phyloP scores from a whole-genome alignment of 2,797 vertebrate species.

The Pseudocheirus occidentalis region DNA sequence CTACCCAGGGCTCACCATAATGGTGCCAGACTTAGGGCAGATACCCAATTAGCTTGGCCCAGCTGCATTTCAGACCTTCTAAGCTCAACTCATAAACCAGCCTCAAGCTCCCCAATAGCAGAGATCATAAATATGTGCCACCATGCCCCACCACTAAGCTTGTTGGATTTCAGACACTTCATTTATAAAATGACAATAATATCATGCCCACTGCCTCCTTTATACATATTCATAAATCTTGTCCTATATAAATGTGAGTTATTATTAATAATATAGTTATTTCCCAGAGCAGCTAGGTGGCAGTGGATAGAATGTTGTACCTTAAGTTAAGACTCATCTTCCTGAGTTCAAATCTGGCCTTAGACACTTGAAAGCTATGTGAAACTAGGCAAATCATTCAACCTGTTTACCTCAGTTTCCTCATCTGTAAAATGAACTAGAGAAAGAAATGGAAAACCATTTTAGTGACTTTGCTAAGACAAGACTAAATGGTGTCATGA shows the following conservation, averaged over 20 bases:
- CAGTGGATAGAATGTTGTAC: neutral
- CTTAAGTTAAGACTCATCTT: neutral
- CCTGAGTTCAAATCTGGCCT: neutral
- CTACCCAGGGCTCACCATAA: neutral
- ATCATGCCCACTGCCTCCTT: neutral
- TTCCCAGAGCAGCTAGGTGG: neutral
- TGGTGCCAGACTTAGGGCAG: neutral
- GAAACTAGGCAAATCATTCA: neutral
- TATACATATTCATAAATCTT: neutral
- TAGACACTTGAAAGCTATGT: neutral
- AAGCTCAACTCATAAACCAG: neutral
- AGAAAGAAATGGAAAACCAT: neutral
- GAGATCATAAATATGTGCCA: neutral
- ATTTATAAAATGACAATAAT: neutral
- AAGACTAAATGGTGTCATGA: neutral
- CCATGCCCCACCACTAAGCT: neutral
- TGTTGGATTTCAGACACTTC: neutral
- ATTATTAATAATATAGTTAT: neutral
- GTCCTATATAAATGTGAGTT: neutral
- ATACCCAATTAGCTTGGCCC: neutral
- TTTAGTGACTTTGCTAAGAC: neutral
- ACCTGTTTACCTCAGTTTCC: neutral
- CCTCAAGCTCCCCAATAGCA: neutral
- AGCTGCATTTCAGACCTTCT: neutral
- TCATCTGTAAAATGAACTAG: neutral